phyloP scores from a whole-genome alignment of 2,113 vertebrate species.

The Motacilla alba region DNA sequence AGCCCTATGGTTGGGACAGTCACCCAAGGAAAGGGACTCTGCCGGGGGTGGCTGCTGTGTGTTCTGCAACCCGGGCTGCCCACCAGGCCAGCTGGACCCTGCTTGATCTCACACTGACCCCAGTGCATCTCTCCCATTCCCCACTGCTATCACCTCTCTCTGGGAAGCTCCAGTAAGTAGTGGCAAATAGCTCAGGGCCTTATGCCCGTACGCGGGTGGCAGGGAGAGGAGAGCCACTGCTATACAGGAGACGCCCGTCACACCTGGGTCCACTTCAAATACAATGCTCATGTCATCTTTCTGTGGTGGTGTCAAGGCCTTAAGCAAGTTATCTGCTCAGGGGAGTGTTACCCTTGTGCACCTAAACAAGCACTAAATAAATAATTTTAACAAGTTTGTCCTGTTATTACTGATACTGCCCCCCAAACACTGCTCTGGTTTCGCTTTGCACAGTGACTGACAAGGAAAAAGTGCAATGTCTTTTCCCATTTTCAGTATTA shows the following conservation, averaged over 20 bases:
- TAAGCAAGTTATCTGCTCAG: background rate
- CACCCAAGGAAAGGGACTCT: background rate
- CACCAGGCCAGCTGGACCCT: background rate
- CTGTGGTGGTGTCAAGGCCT: background rate
- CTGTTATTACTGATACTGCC: background rate
- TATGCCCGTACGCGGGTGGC: rapidly evolving
- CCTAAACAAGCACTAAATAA: background rate
- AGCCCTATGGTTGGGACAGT: background rate
- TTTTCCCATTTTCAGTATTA: background rate
- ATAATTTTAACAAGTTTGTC: background rate
- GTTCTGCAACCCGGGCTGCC: background rate
- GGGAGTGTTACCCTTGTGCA: background rate
- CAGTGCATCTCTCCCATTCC: background rate
- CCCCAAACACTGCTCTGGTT: background rate
- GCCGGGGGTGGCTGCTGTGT: background rate
- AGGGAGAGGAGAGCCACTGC: background rate
- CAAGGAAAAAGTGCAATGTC: background rate
- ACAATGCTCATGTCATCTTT: rapidly evolving
- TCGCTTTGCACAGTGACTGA: background rate
- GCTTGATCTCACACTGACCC: background rate
- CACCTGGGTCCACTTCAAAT: background rate
- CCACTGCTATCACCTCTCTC: background rate
- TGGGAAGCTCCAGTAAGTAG: background rate
- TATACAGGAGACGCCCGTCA: background rate
- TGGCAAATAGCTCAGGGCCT: background rate